Base-by-base conservation (phyloP, 2,888 invertebrate species). In the Scaptomyza flava region DNA sequence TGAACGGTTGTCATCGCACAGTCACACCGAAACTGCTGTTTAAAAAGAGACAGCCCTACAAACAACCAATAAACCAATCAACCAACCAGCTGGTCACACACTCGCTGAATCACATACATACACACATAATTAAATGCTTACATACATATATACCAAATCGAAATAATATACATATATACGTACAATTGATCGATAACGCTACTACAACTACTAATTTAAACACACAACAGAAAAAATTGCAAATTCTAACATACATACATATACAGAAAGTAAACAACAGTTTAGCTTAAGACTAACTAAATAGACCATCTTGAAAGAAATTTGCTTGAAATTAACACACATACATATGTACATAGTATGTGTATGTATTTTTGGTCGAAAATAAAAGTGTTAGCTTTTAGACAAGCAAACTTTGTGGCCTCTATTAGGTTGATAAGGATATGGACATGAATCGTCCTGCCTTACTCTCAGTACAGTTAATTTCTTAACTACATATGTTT, bases 1-100 rank as follows among this genome's bases (percentile, higher is more conserved):
- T 91, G 97, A 97, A 93, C 95, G 97, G 87, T 95, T 97, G 89
- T 97, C 97, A 91, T 96, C 96, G 90, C 97, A 97, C 94, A 96
- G 96, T 93, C 97, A 98, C 94, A 98, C 97, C 90, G 97, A 98
- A 94, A 97, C 97, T 89, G 97, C 97, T 92, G 97, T 97, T 92
- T 97, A 72, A 23, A 34, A 33, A 3, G 12, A 46, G 20, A 38
- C 38, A 47, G 43, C 4, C 17, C 23, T n/a, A 27, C 14, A 61
- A 36, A 61, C 33, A 17, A 27, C 14, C 57, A 31, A 61, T 27
- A 17, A 20, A 20, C 33, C 42, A 59, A 1, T 4, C 20, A 58
- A 41, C 9, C 36, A 34, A 31, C 11, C 30, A 48, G 23, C 43
- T 41, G 59, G 30, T n/a, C 20, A 38, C 45, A 48, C 6, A 33